Evolutionary conservation across 2,797 vertebrate species (phyloP), one percentile per base, ranked within the genome.

Genomic region (Sus cebifrons): DNA sequence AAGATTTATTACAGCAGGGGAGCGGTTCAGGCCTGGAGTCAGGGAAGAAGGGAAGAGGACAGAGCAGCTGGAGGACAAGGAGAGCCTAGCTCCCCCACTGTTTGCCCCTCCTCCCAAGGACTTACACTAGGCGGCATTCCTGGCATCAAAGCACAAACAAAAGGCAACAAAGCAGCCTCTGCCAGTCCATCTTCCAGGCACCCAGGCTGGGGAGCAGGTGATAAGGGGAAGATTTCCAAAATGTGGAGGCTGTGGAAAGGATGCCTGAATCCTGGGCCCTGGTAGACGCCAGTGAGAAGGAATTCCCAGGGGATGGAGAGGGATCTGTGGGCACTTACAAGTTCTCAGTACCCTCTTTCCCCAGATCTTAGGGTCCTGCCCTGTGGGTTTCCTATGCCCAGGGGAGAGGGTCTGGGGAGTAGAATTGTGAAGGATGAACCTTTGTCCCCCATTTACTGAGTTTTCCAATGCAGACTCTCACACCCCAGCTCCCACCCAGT

Each of bases 1-100:
- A 98, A 98, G 97, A 97, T 98, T 98, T 98, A 98, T 98, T 98
- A 96, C 95, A 97, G 96, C 96, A 85, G 4, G 6, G 85, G 54
- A 94, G 71, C 54, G 54, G 93, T 92, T 94, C 86, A 91, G 96
- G 85, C 79, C 91, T 79, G 84, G 94, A 86, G 78, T 95, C 73
- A 70, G 96, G 89, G 95, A 96, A 92, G 94, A 96, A 89, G 97
- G 87, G 56, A 58, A 75, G 65, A 54, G 74, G 92, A 91, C 96
- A 93, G 95, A 95, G 95, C 86, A 92, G 94, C 96, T 90, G 73
- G 92, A 94, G 94, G 73, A 95, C 85, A 62, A 92, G 92, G 65
- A 82, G 81, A 95, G 77, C 94, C 77, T 91, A 89, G 81, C 32
- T 85, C 64, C 85, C 79, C 4, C 68, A 40, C 85, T 29, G 0